A percentile compares a stretch with the other conserved stretches of the same genome.
phyloP scores from a whole-genome alignment of 2,888 invertebrate species.

The Ctena decussata region DNA sequence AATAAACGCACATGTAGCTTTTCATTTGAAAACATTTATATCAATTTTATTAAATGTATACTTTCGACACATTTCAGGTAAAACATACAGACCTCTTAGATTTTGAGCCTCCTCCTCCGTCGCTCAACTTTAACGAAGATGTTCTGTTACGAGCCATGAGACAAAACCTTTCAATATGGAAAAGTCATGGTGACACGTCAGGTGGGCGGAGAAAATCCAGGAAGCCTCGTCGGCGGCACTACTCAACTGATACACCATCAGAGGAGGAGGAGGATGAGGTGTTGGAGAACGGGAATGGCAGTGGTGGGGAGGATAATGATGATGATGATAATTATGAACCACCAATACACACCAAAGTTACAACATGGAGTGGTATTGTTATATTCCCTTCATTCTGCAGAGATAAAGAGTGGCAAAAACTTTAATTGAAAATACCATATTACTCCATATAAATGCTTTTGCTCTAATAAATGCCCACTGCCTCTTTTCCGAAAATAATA shows the following conservation, averaged over 20 bases:
- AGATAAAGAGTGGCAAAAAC: no score
- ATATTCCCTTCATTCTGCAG: no score
- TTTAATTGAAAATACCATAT: no score
- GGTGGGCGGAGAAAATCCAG: not conserved
- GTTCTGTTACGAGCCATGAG: conserved; percentile 65
- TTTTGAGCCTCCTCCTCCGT: conserved; percentile 60
- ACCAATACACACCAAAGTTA: conserved; percentile 55
- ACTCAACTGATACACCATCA: not conserved
- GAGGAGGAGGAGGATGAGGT: not conserved
- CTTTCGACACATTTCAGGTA: no score
- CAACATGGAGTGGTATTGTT: conserved; percentile 59
- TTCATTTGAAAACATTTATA: no score
- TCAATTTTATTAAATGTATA: no score
- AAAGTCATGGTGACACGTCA: conserved; percentile 60
- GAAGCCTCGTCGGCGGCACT: not conserved
- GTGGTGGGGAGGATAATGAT: conserved; percentile 42
- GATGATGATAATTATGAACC: conserved; percentile 68
- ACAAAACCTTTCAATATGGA: conserved; percentile 72
- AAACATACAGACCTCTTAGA: conserved; percentile 32
- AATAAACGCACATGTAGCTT: no score
- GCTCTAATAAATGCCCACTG: no score
- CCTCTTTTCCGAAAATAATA: no score
- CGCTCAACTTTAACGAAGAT: conserved; percentile 63
- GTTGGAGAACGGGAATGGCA: not conserved
- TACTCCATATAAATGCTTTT: no score